Evolutionary conservation across 2,888 invertebrate genomes (phyloP).

Genomic region (Andrena hattorfiana): DNA sequence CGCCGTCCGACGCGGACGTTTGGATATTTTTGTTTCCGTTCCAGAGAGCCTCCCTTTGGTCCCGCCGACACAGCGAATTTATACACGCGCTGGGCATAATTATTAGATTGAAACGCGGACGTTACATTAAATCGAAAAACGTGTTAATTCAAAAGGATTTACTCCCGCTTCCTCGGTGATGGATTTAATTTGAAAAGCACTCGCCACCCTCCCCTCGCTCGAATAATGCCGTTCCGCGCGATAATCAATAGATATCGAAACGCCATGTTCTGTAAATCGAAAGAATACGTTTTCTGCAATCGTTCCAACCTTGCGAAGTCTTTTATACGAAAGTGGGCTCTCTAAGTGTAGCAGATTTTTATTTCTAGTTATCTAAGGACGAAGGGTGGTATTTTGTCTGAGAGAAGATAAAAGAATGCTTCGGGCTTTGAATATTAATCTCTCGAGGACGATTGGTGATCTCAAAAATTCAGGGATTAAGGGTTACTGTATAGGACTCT

Average conservation of each 20-base stretch:
- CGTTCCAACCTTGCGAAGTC: background rate
- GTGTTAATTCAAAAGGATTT: conserved; percentile 13
- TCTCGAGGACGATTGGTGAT: background rate
- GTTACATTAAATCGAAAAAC: conserved; percentile 18
- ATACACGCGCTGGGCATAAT: conserved; percentile 2
- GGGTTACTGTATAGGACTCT: no score
- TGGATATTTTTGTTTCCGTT: background rate
- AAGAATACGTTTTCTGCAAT: background rate
- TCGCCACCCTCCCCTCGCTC: background rate
- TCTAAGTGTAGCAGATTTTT: no score
- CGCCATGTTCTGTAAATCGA: conserved; percentile 8
- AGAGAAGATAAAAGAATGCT: no score
- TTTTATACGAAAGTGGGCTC: background rate
- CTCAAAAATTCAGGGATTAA: background rate
- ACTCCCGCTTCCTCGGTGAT: background rate
- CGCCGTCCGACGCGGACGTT: background rate
- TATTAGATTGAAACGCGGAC: conserved; percentile 17
- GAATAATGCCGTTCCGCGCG: conserved; percentile 12
- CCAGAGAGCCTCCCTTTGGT: background rate
- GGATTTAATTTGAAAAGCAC: conserved; percentile 8
- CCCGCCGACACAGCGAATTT: background rate
- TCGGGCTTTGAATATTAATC: no score
- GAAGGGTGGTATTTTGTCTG: no score
- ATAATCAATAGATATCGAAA: conserved; percentile 31
- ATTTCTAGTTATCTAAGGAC: no score